phyloP scores from a whole-genome alignment of 23 tunicate genomes.

The Botrylloides violaceus region DNA sequence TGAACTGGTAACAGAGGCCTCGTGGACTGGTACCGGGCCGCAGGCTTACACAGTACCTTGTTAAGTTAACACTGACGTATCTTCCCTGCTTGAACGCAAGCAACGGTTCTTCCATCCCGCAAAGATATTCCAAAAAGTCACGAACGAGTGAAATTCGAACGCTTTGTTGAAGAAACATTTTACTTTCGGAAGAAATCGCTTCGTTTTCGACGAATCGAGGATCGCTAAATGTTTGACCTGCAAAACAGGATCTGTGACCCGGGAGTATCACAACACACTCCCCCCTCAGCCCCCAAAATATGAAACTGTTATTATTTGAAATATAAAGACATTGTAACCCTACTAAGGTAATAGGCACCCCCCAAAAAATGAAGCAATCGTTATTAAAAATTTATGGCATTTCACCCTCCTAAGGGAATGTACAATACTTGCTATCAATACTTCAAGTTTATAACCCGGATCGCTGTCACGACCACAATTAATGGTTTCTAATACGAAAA shows the following conservation, averaged over 20 bases:
- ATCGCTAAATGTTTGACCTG: conserved; percentile 24
- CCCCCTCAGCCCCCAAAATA: too few relatives aligned
- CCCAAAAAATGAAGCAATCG: too few relatives aligned
- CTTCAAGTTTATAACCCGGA: too few relatives aligned
- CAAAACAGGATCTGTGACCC: neutral
- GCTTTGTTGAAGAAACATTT: conserved; percentile 9
- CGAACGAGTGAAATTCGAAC: conserved; percentile 47
- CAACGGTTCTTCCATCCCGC: conserved; percentile 83
- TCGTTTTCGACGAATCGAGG: conserved; percentile 16
- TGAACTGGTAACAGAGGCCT: too few relatives aligned
- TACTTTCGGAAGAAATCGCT: neutral
- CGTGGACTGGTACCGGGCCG: neutral
- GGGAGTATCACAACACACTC: too few relatives aligned
- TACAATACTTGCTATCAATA: too few relatives aligned
- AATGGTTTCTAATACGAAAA: too few relatives aligned
- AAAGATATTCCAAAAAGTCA: conserved; percentile 69
- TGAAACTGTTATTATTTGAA: too few relatives aligned
- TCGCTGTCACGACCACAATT: too few relatives aligned
- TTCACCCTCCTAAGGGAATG: too few relatives aligned
- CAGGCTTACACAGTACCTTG: neutral
- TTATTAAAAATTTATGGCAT: too few relatives aligned
- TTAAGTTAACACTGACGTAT: conserved; percentile 5
- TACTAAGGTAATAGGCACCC: too few relatives aligned
- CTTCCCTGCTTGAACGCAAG: conserved; percentile 82
- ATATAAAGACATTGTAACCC: neutral